phyloP scores from a whole-genome alignment of 2,113 vertebrate genomes.

The Telmatochromis sp. region DNA sequence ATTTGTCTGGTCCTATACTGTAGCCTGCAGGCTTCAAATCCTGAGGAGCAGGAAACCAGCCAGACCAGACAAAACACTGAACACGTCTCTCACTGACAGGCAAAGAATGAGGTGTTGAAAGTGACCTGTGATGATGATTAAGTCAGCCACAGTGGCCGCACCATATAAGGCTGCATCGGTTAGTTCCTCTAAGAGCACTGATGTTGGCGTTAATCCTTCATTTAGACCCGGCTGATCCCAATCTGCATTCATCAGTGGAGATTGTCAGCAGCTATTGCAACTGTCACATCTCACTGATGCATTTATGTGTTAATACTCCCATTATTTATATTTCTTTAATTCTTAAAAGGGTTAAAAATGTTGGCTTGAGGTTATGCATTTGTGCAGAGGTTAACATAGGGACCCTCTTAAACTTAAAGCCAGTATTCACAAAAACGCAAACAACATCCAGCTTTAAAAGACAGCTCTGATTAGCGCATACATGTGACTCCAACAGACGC shows the following conservation, averaged over 20 bases:
- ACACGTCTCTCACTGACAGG: background rate
- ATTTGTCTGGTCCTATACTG: background rate
- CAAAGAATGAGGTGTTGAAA: slow-evolving; percentile 43
- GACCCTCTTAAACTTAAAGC: background rate
- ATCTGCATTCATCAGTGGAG: background rate
- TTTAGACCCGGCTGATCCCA: background rate
- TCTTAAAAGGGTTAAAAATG: background rate
- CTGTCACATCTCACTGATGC: background rate
- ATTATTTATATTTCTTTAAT: background rate
- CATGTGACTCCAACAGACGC: slow-evolving; percentile 31
- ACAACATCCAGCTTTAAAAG: background rate
- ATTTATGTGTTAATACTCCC: background rate
- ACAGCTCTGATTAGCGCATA: slow-evolving; percentile 17
- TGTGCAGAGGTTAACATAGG: background rate
- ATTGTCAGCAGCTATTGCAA: background rate
- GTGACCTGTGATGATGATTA: slow-evolving; percentile 19
- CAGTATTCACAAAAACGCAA: background rate
- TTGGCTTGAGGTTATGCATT: background rate
- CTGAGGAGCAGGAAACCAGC: slow-evolving; percentile 6
- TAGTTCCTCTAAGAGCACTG: background rate
- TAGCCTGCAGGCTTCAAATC: slow-evolving; percentile 8
- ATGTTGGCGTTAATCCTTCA: background rate
- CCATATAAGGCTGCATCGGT: slow-evolving; percentile 7
- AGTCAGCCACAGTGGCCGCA: background rate
- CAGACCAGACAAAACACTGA: slow-evolving; percentile 20